Evolutionary conservation across 2,888 invertebrate species (phyloP), one percentile per base, ranked within the genome.

Genomic region (Scaptomyza reducta): DNA sequence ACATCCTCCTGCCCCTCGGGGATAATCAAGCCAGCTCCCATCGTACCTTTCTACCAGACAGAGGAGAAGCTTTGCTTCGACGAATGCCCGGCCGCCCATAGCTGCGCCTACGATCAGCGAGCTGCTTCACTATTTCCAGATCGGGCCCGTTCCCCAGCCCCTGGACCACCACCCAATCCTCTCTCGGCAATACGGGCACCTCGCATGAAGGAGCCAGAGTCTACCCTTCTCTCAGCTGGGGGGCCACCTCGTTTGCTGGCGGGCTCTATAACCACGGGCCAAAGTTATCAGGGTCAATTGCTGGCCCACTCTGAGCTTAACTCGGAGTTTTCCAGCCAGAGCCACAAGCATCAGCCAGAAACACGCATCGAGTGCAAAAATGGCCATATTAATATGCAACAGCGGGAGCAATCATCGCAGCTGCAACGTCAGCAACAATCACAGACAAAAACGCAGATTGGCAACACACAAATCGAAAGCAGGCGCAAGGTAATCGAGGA

Each of bases 31-130:
- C 95, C 96, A 27, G 95, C 95, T 1, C 94, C 96, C 11, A 93
- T 94, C 51, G 94, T 97, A 76, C 96, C 96, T 9, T 94, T 94
- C 81, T 97, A 97, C 89, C 96, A 97, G 91, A 91, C 90, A 14
- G 69, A 89, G 11, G 94, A 94, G 91, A 95, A 95, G 90, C 92
- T 96, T 76, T 94, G 95, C 33, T 93, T 94, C n/a, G 94, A 94
- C 44, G 94, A 95, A 87, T 94, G 94, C 86, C 86, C 92, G 56
- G 94, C 95, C 6, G 92, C 94, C 2, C 93, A 93, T 82, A 92
- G 93, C 42, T 93, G 94, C 74, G 88, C 94, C 55, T 94, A 94
- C 74, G 94, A 95, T 76, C 94, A 94, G 22, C 93, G 94, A 13
- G 94, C 94, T 55, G 93, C 94, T 61, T 94, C 95, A 3, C 95